Conservation (phyloP, 2,888 invertebrate genomes). For the Phasia obesa region DNA sequence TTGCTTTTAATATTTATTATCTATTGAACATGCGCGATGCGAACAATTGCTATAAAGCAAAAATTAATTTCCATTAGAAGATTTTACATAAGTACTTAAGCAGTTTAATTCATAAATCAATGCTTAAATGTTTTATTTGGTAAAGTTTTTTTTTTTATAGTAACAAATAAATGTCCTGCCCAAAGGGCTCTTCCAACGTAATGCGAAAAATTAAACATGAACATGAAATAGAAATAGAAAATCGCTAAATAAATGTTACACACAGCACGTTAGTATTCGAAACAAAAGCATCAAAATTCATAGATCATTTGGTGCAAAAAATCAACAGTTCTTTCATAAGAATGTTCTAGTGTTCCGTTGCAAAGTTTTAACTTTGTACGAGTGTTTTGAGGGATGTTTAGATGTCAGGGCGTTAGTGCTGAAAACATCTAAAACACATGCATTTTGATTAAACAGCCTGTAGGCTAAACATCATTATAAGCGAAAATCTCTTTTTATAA, state of each 20-base stretch:
- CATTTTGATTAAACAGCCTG: slow-evolving; percentile 61
- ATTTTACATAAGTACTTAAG: slow-evolving; percentile 40
- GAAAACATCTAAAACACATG: slow-evolving; percentile 57
- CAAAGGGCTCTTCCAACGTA: not conserved
- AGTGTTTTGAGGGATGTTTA: slow-evolving; percentile 50
- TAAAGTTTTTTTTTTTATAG: not conserved
- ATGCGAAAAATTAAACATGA: slow-evolving; percentile 11
- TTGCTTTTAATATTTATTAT: too few relatives aligned
- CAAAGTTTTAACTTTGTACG: not conserved
- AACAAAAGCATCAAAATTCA: slow-evolving; percentile 33
- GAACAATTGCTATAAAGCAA: not conserved
- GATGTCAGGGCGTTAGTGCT: slow-evolving; percentile 44
- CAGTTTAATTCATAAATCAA: slow-evolving; percentile 42
- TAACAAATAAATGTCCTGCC: slow-evolving; percentile 17
- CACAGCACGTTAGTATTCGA: not conserved
- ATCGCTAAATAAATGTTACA: not conserved
- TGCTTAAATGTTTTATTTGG: not conserved
- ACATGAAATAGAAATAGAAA: not conserved
- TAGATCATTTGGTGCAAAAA: slow-evolving; percentile 45
- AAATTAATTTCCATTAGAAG: not conserved
- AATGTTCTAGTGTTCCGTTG: not conserved
- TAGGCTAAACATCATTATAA: slow-evolving; percentile 66
- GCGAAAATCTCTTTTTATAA: slow-evolving; percentile 53
- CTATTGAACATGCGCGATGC: too few relatives aligned
- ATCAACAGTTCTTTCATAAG: not conserved